Evolutionary conservation across 2,113 vertebrate species (phyloP).

Genomic region (Mionectes macconnelli): DNA sequence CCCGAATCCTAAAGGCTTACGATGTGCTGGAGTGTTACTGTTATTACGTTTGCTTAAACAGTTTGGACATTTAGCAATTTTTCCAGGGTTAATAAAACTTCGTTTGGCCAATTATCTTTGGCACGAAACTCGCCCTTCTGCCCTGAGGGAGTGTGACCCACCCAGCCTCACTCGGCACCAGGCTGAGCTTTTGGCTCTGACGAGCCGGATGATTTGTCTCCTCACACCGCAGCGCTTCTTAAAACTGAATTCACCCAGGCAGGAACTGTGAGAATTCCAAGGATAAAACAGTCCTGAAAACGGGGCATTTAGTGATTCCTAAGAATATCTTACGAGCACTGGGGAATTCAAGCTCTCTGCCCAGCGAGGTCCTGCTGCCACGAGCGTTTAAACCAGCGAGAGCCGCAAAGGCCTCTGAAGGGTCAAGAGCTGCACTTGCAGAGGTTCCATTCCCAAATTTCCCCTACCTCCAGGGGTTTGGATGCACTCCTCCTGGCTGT

Average conservation of each 20-base stretch:
- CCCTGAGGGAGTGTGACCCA: not conserved
- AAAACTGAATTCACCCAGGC: not conserved
- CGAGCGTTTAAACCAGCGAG: not conserved
- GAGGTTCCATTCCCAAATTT: not conserved
- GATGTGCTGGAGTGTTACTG: not conserved
- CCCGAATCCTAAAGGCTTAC: not conserved
- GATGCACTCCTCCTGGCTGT: slow-evolving; percentile 51
- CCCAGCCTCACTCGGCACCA: not conserved
- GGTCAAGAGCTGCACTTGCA: not conserved
- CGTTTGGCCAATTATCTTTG: not conserved
- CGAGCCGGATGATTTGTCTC: not conserved
- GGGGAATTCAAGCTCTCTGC: not conserved
- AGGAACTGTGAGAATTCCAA: not conserved
- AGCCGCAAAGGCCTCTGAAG: not conserved
- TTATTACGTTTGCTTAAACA: not conserved
- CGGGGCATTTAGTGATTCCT: not conserved
- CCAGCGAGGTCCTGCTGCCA: not conserved
- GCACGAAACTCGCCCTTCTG: not conserved
- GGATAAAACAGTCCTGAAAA: not conserved
- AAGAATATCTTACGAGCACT: not conserved
- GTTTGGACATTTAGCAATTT: not conserved
- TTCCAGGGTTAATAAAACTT: not conserved
- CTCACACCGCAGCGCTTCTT: not conserved
- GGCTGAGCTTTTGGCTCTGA: not conserved
- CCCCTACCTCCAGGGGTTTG: slow-evolving; percentile 53